Percentiles rank a stretch among this genome's conserved stretches.
These are phyloP conservation scores for Megalops cyprinoides DNA, from an alignment of 2,797 vertebrate genomes.

Conservation along the genomic window DNA sequence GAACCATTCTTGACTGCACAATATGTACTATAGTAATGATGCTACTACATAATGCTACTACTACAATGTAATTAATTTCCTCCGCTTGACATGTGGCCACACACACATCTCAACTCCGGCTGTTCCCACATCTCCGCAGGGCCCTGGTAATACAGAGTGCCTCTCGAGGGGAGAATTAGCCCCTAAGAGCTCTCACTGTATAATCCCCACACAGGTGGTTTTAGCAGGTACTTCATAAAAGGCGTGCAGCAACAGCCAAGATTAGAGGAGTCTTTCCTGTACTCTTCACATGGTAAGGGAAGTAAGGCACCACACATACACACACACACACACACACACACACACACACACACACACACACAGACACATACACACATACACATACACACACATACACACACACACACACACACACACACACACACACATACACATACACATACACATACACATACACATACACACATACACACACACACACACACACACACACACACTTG, in stretches of 20 bases:
- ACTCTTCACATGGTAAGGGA: background rate
- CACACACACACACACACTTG: no score
- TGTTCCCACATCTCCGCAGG: background rate
- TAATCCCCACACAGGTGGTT: slow-evolving; percentile 2
- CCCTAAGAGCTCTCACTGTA: background rate
- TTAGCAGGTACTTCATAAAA: background rate
- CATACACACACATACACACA: background rate
- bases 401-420: background rate
- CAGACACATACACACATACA: no score
- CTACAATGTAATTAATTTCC: no score
- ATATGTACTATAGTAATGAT: no score
- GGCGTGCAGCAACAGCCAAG: background rate
- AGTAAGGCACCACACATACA: background rate
- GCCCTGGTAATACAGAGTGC: background rate
- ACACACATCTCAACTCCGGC: background rate
- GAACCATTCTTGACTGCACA: background rate
- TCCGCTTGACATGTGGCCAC: no score
- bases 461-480: no score
- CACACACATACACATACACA: background rate
- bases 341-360: no score
- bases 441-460: background rate
- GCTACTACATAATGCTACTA: no score
- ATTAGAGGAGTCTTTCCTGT: background rate
- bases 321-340: background rate
- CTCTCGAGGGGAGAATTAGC: background rate